Evolutionary conservation across 2,113 vertebrate species (phyloP).

Genomic region (Brachirus orientalis): DNA sequence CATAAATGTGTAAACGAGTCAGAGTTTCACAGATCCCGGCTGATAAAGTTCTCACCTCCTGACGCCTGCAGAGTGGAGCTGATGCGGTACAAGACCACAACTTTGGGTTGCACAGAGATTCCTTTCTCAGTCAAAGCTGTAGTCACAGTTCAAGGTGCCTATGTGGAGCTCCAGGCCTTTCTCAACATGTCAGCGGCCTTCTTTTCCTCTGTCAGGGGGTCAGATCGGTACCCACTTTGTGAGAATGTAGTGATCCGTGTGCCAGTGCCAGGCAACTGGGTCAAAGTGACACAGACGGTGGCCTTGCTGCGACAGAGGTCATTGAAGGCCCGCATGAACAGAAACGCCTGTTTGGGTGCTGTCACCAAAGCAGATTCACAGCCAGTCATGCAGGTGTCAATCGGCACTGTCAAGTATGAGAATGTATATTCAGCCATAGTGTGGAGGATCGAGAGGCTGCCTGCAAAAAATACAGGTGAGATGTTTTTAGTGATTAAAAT

Average conservation of each 20-base stretch:
- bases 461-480: constrained; percentile 94
- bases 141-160: constrained; percentile 93
- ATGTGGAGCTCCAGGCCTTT: constrained; percentile 93
- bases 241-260: constrained; percentile 90
- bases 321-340: constrained; percentile 94
- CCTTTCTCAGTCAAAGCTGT: constrained; percentile 91
- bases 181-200: constrained; percentile 85
- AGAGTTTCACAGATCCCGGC: constrained; percentile 85
- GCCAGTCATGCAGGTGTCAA: constrained; percentile 90
- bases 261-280: constrained; percentile 91
- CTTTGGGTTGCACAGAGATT: constrained; percentile 78
- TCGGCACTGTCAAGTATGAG: constrained; percentile 95
- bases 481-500: constrained; percentile 13
- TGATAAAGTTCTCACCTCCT: constrained; percentile 88
- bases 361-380: constrained; percentile 85
- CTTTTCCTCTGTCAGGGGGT: constrained; percentile 31
- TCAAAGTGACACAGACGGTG: constrained; percentile 91
- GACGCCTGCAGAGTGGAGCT: constrained; percentile 92
- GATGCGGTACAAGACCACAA: constrained; percentile 88
- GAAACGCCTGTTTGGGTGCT: constrained; percentile 89
- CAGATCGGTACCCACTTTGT: constrained; percentile 81
- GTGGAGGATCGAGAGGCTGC: constrained; percentile 96
- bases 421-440: constrained; percentile 92
- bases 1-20: constrained; percentile 87
- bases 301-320: constrained; percentile 93